Percentiles rank a stretch among this genome's conserved stretches.
Conservation (phyloP, 2,797 vertebrate genomes). For the Lepilemur septentrionalis region DNA sequence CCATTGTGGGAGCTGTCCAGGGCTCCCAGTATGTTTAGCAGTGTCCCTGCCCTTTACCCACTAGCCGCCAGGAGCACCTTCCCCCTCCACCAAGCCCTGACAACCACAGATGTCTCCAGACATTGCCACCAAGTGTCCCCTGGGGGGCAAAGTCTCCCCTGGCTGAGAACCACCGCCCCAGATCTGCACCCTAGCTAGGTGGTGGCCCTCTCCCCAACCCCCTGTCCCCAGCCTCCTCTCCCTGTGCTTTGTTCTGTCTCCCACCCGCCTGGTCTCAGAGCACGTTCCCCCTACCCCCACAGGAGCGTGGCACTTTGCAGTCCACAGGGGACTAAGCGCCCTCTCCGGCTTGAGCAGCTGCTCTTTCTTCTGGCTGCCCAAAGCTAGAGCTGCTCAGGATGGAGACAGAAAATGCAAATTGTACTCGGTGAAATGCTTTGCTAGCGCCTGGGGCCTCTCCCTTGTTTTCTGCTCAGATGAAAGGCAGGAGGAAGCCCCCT, state of each 20-base stretch:
- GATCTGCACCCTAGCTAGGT: background rate
- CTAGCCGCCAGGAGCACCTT: background rate
- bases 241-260: background rate
- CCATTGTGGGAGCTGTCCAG: background rate
- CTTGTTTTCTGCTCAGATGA: conserved; percentile 33
- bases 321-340: background rate
- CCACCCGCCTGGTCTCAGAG: background rate
- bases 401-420: background rate
- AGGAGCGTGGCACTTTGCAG: background rate
- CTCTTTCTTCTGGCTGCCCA: background rate
- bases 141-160: background rate
- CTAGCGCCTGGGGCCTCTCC: background rate
- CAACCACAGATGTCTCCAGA: background rate
- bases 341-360: background rate
- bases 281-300: background rate
- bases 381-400: background rate
- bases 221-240: accelerated
- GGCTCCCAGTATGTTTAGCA: background rate
- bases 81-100: background rate
- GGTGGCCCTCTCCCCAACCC: background rate
- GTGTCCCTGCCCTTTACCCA: background rate
- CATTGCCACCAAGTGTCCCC: background rate
- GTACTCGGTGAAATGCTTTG: background rate
- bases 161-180: background rate
- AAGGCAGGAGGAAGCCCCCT: background rate